phyloP scores from a whole-genome alignment of 2,113 vertebrate species.

The Smithornis capensis region DNA sequence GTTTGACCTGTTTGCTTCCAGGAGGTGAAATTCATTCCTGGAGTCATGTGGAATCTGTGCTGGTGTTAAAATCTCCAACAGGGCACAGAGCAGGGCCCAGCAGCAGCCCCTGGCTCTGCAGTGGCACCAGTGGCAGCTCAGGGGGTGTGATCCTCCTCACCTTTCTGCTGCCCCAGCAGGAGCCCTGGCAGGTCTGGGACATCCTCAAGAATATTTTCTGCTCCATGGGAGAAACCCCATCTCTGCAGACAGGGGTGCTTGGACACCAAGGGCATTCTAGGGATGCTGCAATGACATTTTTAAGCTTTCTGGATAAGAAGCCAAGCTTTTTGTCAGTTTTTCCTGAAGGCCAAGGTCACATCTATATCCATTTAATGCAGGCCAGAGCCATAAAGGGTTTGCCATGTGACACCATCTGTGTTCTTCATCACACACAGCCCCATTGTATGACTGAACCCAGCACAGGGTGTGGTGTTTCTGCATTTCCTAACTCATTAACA shows the following conservation, averaged over 20 bases:
- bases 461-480: conserved; percentile 43
- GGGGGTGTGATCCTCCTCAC: background rate
- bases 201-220: background rate
- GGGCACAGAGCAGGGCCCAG: background rate
- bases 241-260: background rate
- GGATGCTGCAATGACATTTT: background rate
- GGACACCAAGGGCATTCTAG: background rate
- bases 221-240: background rate
- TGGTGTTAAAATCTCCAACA: background rate
- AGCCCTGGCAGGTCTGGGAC: background rate
- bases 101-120: background rate
- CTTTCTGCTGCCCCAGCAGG: background rate
- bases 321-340: background rate
- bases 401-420: background rate
- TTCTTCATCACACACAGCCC: conserved; percentile 6
- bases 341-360: background rate
- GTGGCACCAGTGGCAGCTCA: background rate
- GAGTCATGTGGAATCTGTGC: background rate
- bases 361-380: background rate
- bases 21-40: background rate
- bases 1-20: background rate
- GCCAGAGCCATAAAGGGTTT: background rate
- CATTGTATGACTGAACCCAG: conserved; percentile 9
- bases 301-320: background rate
- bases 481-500: conserved; percentile 29